Conservation (phyloP, 2,113 vertebrate genomes). For the Tachysurus fulvidraco region DNA sequence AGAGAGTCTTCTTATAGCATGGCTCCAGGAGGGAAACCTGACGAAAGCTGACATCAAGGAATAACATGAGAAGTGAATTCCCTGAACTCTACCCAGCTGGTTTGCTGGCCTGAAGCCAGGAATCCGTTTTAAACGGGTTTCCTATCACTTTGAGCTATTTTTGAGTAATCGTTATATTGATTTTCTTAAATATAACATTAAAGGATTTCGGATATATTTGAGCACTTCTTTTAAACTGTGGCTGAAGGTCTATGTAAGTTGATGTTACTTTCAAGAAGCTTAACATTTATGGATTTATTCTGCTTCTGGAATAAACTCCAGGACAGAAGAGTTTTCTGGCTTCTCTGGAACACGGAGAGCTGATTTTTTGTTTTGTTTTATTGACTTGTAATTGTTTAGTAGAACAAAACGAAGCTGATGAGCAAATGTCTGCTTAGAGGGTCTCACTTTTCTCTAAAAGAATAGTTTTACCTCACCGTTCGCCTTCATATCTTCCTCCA, state of each 20-base stretch:
- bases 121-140: neutral
- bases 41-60: neutral
- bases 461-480: too few species aligned
- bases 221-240: neutral
- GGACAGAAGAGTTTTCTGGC: neutral
- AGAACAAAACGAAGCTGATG: neutral
- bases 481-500: neutral
- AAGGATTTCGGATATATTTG: neutral
- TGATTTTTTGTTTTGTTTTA: neutral
- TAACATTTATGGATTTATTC: neutral
- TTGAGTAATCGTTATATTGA: neutral
- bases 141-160: slow-evolving; percentile 30
- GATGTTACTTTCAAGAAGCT: neutral
- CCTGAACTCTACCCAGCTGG: slow-evolving; percentile 15
- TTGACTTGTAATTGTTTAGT: neutral
- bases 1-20: neutral
- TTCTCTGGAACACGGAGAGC: neutral
- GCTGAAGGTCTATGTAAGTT: neutral
- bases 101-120: neutral
- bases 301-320: neutral
- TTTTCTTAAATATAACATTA: neutral
- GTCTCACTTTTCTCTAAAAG: neutral
- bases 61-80: neutral
- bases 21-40: neutral
- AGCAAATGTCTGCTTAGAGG: neutral